These are phyloP conservation scores for Aphyosemion australe DNA, from an alignment of 2,113 vertebrate species.

Conservation along the genomic window DNA sequence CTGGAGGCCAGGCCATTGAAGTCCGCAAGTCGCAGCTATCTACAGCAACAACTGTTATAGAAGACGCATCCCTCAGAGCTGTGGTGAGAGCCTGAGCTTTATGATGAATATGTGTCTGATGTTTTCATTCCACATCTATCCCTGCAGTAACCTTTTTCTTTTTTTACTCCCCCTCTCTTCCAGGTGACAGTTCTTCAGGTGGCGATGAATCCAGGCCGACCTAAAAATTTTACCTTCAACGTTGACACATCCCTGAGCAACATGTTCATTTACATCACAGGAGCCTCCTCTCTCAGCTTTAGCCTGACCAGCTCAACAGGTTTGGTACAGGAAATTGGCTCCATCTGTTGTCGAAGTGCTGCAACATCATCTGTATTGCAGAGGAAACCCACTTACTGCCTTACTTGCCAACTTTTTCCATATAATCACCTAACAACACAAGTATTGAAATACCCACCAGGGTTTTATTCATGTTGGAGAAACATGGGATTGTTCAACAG, in stretches of 20 bases:
- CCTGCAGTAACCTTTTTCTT: not conserved
- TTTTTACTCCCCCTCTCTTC: not conserved
- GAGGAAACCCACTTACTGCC: too few species aligned
- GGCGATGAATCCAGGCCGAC: constrained; percentile 42
- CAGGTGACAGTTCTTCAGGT: constrained; percentile 74
- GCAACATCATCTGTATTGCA: too few species aligned
- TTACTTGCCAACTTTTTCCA: too few species aligned
- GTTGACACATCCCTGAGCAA: constrained; percentile 69
- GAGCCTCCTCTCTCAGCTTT: constrained; percentile 54
- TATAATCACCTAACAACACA: too few species aligned
- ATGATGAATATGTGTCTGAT: too few species aligned
- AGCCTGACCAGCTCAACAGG: constrained; percentile 67
- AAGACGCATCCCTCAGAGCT: constrained; percentile 46
- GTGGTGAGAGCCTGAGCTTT: constrained; percentile 48
- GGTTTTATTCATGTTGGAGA: too few species aligned
- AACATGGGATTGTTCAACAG: too few species aligned
- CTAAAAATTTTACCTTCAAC: constrained; percentile 56
- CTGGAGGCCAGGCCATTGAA: constrained; percentile 73
- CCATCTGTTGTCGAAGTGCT: too few species aligned
- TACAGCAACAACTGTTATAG: constrained; percentile 59
- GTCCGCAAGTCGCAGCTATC: constrained; percentile 61
- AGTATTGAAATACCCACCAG: too few species aligned
- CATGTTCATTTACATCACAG: constrained; percentile 69
- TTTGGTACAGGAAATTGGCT: constrained; percentile 13
- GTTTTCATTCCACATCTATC: too few species aligned